Conservation (phyloP, 2,888 invertebrate genomes). For the Caenorhabditis angaria region DNA sequence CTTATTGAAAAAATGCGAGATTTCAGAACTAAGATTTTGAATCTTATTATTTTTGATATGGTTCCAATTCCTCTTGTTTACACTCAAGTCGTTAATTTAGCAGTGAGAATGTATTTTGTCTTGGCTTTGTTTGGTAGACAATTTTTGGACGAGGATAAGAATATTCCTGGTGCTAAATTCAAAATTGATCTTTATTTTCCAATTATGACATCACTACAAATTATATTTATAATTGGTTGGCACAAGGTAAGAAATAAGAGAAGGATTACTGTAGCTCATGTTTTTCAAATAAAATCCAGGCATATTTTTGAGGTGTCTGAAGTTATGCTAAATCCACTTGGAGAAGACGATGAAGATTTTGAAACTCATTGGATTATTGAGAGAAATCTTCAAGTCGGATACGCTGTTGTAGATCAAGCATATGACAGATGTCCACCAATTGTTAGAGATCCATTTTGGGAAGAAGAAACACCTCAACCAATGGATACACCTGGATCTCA, state of each 20-base stretch:
- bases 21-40: slow-evolving; percentile 61
- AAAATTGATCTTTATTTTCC: slow-evolving; percentile 62
- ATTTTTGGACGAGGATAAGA: slow-evolving; percentile 44
- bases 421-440: slow-evolving; percentile 58
- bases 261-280: too few species aligned
- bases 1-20: slow-evolving; percentile 64
- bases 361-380: slow-evolving; percentile 68
- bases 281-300: neutral
- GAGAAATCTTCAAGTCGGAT: slow-evolving; percentile 63
- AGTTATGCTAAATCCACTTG: slow-evolving; percentile 66
- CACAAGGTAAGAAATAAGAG: too few species aligned
- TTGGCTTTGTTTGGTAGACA: slow-evolving; percentile 64
- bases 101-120: slow-evolving; percentile 65
- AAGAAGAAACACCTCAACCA: slow-evolving; percentile 34
- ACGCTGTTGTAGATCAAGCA: slow-evolving; percentile 64
- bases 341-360: slow-evolving; percentile 67
- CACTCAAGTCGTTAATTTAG: slow-evolving; percentile 60
- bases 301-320: slow-evolving; percentile 58
- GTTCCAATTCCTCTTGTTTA: slow-evolving; percentile 56
- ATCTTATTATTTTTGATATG: slow-evolving; percentile 65
- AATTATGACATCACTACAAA: slow-evolving; percentile 64
- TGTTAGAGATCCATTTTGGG: slow-evolving; percentile 56
- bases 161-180: slow-evolving; percentile 37
- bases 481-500: slow-evolving; percentile 20
- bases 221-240: slow-evolving; percentile 69